phyloP scores from a whole-genome alignment of 2,113 vertebrate genomes.

The Cyanoderma ruficeps region DNA sequence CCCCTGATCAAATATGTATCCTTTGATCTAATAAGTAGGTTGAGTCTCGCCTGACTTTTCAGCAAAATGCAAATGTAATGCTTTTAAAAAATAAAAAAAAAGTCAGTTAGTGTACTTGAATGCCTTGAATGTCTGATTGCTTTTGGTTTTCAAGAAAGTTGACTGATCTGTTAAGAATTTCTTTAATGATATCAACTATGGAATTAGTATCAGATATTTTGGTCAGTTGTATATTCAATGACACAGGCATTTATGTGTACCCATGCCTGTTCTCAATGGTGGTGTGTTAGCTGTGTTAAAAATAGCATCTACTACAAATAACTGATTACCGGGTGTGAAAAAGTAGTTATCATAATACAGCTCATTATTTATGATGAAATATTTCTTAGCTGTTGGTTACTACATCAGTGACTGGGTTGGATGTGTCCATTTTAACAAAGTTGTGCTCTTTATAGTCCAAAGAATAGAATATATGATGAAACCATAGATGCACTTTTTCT shows the following conservation, averaged over 20 bases:
- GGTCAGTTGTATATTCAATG: not conserved
- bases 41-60: constrained; percentile 49
- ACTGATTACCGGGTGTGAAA: not conserved
- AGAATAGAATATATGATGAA: not conserved
- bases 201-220: not conserved
- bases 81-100: not conserved
- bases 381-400: not conserved
- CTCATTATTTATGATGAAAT: not conserved
- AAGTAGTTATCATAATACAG: not conserved
- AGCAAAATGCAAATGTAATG: constrained; percentile 34
- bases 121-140: not conserved
- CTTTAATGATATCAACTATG: not conserved
- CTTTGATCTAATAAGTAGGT: constrained; percentile 66
- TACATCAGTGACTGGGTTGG: not conserved
- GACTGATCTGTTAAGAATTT: not conserved
- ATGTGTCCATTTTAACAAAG: not conserved
- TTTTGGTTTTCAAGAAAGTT: not conserved
- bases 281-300: not conserved
- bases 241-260: not conserved
- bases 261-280: not conserved
- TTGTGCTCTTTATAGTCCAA: not conserved
- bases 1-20: constrained; percentile 49
- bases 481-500: not conserved
- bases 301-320: not conserved
- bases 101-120: not conserved